A percentile compares a stretch with the other conserved stretches of the same genome.
Conservation (phyloP, 2,888 invertebrate species). For the Teleiodes luculella region DNA sequence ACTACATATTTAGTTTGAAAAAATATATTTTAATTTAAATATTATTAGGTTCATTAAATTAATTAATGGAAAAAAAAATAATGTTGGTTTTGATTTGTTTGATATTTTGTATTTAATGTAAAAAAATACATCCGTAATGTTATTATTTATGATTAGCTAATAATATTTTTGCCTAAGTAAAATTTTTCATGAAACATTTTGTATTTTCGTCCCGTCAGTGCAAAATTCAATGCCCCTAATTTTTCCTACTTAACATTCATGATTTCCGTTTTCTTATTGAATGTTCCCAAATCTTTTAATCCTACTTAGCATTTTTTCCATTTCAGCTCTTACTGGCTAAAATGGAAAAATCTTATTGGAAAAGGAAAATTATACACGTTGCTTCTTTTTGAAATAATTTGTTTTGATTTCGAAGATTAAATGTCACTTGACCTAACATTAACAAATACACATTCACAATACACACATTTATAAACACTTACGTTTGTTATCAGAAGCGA, state of each 20-base stretch:
- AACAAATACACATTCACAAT: slow-evolving; percentile 19
- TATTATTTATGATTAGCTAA: no score
- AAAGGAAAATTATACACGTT: neutral
- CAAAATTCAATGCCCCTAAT: neutral
- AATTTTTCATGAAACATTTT: neutral
- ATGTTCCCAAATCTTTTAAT: slow-evolving; percentile 3
- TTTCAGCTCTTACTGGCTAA: neutral
- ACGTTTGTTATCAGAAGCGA: slow-evolving; percentile 39
- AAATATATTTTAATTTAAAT: no score
- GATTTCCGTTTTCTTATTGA: neutral
- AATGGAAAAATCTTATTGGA: neutral
- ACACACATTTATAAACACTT: slow-evolving; percentile 37
- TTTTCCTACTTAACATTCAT: neutral
- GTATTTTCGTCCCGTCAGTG: neutral
- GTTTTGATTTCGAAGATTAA: slow-evolving; percentile 1
- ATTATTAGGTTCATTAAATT: no score
- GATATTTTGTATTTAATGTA: no score
- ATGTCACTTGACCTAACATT: slow-evolving; percentile 24
- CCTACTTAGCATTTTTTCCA: neutral
- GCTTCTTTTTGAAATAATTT: neutral
- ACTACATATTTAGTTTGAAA: no score
- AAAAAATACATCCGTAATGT: no score
- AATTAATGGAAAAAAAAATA: no score
- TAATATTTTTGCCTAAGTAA: neutral
- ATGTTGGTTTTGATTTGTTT: no score